Evolutionary conservation across 2,113 vertebrate genomes (phyloP).

Genomic region (Suncus etruscus): DNA sequence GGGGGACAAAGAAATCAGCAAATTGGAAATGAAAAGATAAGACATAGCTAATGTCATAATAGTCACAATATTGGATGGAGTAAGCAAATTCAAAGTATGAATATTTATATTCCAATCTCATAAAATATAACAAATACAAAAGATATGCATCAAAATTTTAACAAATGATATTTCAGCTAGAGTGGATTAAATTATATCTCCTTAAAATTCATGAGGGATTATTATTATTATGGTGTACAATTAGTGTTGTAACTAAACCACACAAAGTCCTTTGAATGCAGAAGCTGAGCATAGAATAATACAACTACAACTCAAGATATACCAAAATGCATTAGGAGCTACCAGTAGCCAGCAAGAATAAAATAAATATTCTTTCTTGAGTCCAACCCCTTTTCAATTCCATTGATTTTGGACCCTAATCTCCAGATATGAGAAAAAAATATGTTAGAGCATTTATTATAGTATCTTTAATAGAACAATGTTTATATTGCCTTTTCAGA

Average conservation of each 20-base stretch:
- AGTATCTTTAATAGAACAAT: background rate
- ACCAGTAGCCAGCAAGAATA: background rate
- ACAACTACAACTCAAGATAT: background rate
- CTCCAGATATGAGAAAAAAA: background rate
- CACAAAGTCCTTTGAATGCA: background rate
- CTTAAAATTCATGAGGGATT: background rate
- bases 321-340: background rate
- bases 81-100: background rate
- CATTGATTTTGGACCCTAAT: background rate
- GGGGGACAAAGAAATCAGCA: background rate
- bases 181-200: background rate
- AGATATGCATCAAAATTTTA: background rate
- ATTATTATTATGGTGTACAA: too few species aligned
- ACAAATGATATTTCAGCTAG: background rate
- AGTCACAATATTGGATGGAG: constrained; percentile 7
- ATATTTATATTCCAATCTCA: background rate
- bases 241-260: background rate
- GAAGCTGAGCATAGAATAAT: background rate
- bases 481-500: too few species aligned
- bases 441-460: constrained; percentile 8
- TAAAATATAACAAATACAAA: constrained; percentile 24
- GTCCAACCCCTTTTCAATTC: background rate
- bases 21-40: background rate
- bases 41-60: background rate
- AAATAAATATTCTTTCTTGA: background rate